A percentile compares a stretch with the other conserved stretches of the same genome.
These are phyloP conservation scores for Schrankia costaestrigalis DNA, from an alignment of 2,888 invertebrate genomes.

Conservation along the genomic window DNA sequence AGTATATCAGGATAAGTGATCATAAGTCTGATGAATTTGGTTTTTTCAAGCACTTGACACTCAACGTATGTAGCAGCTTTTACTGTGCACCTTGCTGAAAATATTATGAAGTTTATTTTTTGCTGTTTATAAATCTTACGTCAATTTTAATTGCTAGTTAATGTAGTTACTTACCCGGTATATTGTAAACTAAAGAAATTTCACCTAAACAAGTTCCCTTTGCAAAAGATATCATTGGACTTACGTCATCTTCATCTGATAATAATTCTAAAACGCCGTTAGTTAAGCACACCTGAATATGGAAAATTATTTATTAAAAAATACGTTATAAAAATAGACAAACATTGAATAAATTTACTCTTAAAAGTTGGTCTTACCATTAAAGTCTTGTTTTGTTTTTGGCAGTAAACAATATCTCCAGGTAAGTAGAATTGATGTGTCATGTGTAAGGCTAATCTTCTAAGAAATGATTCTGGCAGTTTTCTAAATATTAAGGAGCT, in stretches of 20 bases:
- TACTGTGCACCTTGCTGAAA: constrained; percentile 71
- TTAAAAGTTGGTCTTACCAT: constrained; percentile 50
- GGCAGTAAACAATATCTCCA: constrained; percentile 73
- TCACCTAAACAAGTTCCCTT: constrained; percentile 78
- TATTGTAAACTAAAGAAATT: constrained; percentile 70
- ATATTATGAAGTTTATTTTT: neutral
- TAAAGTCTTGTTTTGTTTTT: constrained; percentile 73
- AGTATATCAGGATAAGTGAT: constrained; percentile 70
- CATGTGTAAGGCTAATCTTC: constrained; percentile 74
- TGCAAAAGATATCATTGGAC: constrained; percentile 75
- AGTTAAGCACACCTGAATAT: constrained; percentile 72
- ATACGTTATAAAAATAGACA: too few species aligned
- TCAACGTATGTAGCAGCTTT: constrained; percentile 78
- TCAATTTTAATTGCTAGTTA: neutral
- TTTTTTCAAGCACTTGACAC: constrained; percentile 74
- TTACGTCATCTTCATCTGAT: constrained; percentile 77
- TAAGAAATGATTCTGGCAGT: constrained; percentile 75
- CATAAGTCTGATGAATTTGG: constrained; percentile 71
- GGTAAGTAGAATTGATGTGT: constrained; percentile 76
- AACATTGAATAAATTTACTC: neutral
- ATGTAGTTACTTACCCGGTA: constrained; percentile 62
- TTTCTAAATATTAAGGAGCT: constrained; percentile 75
- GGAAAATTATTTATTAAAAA: too few species aligned
- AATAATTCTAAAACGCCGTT: constrained; percentile 72
- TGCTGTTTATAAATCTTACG: neutral